Conservation (phyloP, 2,113 vertebrate genomes). For the Lophochroa leadbeateri region DNA sequence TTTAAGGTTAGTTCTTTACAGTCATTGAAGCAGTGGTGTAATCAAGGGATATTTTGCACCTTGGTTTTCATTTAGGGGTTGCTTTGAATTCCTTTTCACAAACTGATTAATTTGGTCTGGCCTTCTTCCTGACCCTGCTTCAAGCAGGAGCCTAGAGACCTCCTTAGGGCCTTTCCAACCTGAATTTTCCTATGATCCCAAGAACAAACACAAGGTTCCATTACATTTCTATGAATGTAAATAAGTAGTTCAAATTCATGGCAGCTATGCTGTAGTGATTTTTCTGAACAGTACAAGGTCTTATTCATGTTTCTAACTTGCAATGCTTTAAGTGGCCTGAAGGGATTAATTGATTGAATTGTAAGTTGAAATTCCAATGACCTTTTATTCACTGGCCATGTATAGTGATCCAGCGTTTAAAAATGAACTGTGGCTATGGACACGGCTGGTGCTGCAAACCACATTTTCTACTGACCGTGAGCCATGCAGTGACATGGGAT, state of each 20-base stretch:
- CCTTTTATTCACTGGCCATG: background rate
- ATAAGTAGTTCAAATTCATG: background rate
- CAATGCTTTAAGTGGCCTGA: background rate
- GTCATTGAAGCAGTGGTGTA: background rate
- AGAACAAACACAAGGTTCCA: background rate
- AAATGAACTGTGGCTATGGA: background rate
- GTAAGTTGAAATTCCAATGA: background rate
- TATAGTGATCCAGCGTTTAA: background rate
- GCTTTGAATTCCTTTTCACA: background rate
- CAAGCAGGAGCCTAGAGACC: background rate
- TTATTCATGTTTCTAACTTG: background rate
- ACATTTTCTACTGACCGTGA: background rate
- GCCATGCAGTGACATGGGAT: background rate
- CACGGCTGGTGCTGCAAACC: background rate
- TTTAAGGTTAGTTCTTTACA: background rate
- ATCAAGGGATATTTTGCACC: background rate
- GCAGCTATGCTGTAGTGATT: background rate
- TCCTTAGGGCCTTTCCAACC: background rate
- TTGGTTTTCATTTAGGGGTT: background rate
- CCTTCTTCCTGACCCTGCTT: background rate
- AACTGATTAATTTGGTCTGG: background rate
- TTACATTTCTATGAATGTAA: background rate
- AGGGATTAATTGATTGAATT: background rate
- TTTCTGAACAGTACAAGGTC: background rate
- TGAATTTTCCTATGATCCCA: background rate